phyloP scores from a whole-genome alignment of 2,888 invertebrate genomes.

The Trichogramma dendrolimi region DNA sequence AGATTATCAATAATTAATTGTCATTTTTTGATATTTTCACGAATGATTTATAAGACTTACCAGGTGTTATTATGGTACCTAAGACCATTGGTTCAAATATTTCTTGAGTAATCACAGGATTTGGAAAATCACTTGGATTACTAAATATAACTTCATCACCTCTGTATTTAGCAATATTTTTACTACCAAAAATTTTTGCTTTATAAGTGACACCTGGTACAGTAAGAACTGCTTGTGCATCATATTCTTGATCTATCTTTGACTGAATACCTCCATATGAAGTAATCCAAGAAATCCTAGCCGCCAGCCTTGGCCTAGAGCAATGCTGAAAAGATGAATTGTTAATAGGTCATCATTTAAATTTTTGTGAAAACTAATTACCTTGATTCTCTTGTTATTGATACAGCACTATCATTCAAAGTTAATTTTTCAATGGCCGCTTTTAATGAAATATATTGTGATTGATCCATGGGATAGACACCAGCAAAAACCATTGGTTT shows the following conservation, averaged over 20 bases:
- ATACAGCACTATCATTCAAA: slow-evolving; percentile 92
- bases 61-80: slow-evolving; percentile 86
- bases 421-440: slow-evolving; percentile 84
- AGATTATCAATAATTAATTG: slow-evolving; percentile 9
- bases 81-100: slow-evolving; percentile 82
- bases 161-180: slow-evolving; percentile 64
- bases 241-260: slow-evolving; percentile 78
- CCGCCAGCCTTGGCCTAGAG: slow-evolving; percentile 84
- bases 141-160: slow-evolving; percentile 61
- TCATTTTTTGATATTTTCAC: not conserved
- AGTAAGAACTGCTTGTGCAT: slow-evolving; percentile 76
- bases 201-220: slow-evolving; percentile 84
- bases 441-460: slow-evolving; percentile 70
- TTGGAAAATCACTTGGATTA: slow-evolving; percentile 74
- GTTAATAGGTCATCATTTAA: not conserved
- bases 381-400: slow-evolving; percentile 78
- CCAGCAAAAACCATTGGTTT: slow-evolving; percentile 85
- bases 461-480: slow-evolving; percentile 86
- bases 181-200: slow-evolving; percentile 70
- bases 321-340: slow-evolving; percentile 60
- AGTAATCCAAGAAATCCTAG: slow-evolving; percentile 81
- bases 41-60: slow-evolving; percentile 37
- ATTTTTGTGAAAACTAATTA: slow-evolving; percentile 42
- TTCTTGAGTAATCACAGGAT: slow-evolving; percentile 63
- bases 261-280: slow-evolving; percentile 85